These are phyloP conservation scores for Perizoma flavofasciatum DNA, from an alignment of 2,888 invertebrate genomes.

Conservation along the genomic window DNA sequence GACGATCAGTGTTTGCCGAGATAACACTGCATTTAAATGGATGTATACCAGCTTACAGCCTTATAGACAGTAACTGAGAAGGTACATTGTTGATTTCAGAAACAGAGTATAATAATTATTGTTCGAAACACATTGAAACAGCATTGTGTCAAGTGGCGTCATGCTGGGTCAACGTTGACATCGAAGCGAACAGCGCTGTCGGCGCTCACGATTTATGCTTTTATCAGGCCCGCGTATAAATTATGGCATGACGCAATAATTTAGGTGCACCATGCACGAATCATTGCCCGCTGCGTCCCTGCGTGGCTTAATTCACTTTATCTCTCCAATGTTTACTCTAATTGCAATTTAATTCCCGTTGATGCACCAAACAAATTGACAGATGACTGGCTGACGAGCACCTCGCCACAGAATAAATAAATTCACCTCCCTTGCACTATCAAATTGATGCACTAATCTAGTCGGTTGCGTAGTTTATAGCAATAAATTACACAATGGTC, in stretches of 20 bases:
- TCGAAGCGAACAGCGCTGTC: slow-evolving; percentile 73
- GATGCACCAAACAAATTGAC: slow-evolving; percentile 47
- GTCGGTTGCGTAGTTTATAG: slow-evolving; percentile 36
- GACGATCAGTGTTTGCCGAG: too few relatives aligned
- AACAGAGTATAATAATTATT: slow-evolving; percentile 18
- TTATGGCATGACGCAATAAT: slow-evolving; percentile 79
- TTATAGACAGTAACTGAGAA: too few relatives aligned
- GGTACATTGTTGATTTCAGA: background rate
- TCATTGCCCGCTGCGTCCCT: slow-evolving; percentile 79
- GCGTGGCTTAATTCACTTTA: slow-evolving; percentile 77
- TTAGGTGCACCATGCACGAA: slow-evolving; percentile 81
- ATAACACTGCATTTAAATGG: too few relatives aligned
- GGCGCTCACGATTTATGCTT: slow-evolving; percentile 76
- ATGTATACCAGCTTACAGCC: too few relatives aligned
- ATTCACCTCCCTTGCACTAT: slow-evolving; percentile 20
- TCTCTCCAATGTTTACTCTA: slow-evolving; percentile 69
- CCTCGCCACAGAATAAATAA: background rate
- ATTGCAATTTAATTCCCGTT: slow-evolving; percentile 64
- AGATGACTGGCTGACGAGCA: slow-evolving; percentile 21
- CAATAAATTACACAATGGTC: slow-evolving; percentile 26
- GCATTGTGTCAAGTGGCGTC: slow-evolving; percentile 67
- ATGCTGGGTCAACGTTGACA: slow-evolving; percentile 71
- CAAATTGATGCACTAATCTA: slow-evolving; percentile 39
- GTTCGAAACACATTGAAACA: slow-evolving; percentile 47
- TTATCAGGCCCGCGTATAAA: slow-evolving; percentile 80